Evolutionary conservation across 2,888 invertebrate species (phyloP).

Genomic region (Stenotaenia linearis): DNA sequence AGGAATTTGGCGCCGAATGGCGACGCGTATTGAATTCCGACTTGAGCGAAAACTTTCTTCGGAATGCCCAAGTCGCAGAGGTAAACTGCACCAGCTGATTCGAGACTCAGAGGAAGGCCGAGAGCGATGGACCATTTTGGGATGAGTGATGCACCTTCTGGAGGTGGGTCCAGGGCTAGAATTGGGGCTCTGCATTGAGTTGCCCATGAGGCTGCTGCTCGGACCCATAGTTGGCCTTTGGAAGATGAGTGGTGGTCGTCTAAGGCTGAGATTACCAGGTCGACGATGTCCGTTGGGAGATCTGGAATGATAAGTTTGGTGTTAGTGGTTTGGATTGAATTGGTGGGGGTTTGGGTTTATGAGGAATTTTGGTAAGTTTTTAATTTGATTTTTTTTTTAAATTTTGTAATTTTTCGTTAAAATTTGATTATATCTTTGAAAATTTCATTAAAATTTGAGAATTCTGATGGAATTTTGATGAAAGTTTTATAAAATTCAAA

Average conservation of each 20-base stretch:
- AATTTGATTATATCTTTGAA: no score
- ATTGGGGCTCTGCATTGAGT: slow-evolving; percentile 65
- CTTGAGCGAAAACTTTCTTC: slow-evolving; percentile 64
- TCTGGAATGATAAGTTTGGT: slow-evolving; percentile 29
- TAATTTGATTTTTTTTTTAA: no score
- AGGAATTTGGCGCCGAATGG: slow-evolving; percentile 80
- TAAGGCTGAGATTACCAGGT: slow-evolving; percentile 46
- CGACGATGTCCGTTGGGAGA: slow-evolving; percentile 37
- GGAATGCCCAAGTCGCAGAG: slow-evolving; percentile 81
- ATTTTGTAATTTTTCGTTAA: no score
- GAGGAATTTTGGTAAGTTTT: no score
- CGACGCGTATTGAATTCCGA: slow-evolving; percentile 71
- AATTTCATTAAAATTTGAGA: no score
- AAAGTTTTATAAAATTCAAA: no score
- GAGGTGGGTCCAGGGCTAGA: slow-evolving; percentile 69
- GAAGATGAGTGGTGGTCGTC: slow-evolving; percentile 43
- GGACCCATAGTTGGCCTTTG: slow-evolving; percentile 47
- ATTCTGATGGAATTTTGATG: no score
- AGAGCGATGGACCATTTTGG: slow-evolving; percentile 65
- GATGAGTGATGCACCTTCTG: slow-evolving; percentile 50
- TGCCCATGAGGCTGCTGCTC: slow-evolving; percentile 61
- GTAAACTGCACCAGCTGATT: slow-evolving; percentile 63
- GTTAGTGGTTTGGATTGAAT: no score
- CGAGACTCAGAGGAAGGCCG: slow-evolving; percentile 63
- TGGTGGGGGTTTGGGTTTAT: no score